Percentiles rank a stretch among this genome's conserved stretches.
Evolutionary conservation across 2,888 invertebrate species (phyloP).

Genomic region (Pollenia labialis): DNA sequence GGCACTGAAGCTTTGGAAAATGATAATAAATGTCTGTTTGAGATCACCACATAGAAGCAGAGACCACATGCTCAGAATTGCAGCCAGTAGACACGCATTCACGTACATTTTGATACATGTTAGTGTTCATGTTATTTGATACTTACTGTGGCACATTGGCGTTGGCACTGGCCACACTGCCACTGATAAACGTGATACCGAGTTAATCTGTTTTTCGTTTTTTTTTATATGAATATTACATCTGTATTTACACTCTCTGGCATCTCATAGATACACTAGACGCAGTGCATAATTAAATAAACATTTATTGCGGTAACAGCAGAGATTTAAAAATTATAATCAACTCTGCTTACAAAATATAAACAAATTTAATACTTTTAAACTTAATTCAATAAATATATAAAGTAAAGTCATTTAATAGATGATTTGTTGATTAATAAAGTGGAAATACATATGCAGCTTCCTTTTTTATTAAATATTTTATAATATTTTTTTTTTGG

Average conservation of each 20-base stretch:
- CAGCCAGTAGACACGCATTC: slow-evolving; percentile 45
- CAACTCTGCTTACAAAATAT: slow-evolving; percentile 36
- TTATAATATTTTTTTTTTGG: too few species aligned
- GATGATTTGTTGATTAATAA: too few species aligned
- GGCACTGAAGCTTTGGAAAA: slow-evolving; percentile 45
- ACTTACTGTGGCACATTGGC: background rate
- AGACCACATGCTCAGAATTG: slow-evolving; percentile 48
- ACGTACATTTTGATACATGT: slow-evolving; percentile 38
- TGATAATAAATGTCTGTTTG: slow-evolving; percentile 56
- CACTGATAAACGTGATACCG: slow-evolving; percentile 59
- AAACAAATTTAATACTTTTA: too few species aligned
- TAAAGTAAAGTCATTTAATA: too few species aligned
- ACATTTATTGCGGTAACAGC: slow-evolving; percentile 50
- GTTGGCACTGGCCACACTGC: slow-evolving; percentile 54
- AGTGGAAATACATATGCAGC: too few species aligned
- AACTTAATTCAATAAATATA: too few species aligned
- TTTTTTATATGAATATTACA: slow-evolving; percentile 17
- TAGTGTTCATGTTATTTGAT: slow-evolving; percentile 38
- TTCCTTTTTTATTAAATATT: too few species aligned
- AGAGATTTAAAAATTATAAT: slow-evolving; percentile 49
- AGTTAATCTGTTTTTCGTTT: slow-evolving; percentile 55
- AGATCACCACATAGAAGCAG: slow-evolving; percentile 25
- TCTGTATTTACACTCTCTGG: slow-evolving; percentile 49
- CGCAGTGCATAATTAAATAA: slow-evolving; percentile 61
- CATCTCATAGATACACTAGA: slow-evolving; percentile 16